Evolutionary conservation across 2,888 invertebrate species (phyloP).

Genomic region (Melinaea marsaeus): DNA sequence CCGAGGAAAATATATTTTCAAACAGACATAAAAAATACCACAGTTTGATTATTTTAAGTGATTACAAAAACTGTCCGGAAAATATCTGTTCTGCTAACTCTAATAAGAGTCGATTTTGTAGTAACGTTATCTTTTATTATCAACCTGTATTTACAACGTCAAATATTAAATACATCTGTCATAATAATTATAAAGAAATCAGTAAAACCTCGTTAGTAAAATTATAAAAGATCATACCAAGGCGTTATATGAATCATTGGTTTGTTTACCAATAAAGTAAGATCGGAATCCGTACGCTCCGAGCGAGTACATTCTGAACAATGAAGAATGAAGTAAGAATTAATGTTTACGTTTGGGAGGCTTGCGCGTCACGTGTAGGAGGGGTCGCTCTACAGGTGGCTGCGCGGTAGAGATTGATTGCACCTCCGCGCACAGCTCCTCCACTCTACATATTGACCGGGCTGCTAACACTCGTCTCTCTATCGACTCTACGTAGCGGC

Average conservation of each 20-base stretch:
- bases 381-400: conserved; percentile 65
- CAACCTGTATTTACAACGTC: no score
- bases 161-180: no score
- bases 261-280: conserved; percentile 72
- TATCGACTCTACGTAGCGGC: conserved; percentile 53
- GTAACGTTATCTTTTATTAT: no score
- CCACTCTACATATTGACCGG: conserved; percentile 78
- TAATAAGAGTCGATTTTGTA: no score
- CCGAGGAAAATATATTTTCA: no score
- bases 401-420: conserved; percentile 72
- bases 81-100: no score
- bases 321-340: conserved; percentile 77
- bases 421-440: conserved; percentile 71
- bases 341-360: conserved; percentile 78
- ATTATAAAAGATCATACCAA: no score
- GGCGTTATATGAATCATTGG: conserved; percentile 34
- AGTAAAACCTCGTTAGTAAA: no score
- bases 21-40: no score
- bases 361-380: conserved; percentile 72
- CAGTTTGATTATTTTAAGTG: no score
- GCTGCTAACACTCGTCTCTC: conserved; percentile 66
- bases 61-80: no score
- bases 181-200: no score
- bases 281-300: conserved; percentile 68
- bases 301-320: conserved; percentile 69